These are phyloP conservation scores for Chrysolina oricalcia DNA, from an alignment of 2,888 invertebrate species.

Conservation along the genomic window DNA sequence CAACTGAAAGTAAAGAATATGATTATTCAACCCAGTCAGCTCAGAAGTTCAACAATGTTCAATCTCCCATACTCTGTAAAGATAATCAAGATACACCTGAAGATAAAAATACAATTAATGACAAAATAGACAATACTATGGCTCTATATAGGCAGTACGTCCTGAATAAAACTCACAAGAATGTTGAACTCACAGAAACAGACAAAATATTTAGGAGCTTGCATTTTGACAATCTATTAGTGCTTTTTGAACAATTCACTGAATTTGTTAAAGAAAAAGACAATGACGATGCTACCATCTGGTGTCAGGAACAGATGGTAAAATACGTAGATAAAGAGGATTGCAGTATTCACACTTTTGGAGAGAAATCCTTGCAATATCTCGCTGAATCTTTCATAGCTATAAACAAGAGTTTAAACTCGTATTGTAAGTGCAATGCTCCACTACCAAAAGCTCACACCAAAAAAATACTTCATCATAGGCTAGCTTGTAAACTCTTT, in stretches of 20 bases:
- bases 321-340: constrained; percentile 59
- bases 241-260: constrained; percentile 60
- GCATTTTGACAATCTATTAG: constrained; percentile 57
- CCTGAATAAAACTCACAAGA: constrained; percentile 66
- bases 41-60: constrained; percentile 35
- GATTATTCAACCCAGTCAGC: constrained; percentile 44
- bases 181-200: constrained; percentile 65
- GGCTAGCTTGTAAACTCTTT: constrained; percentile 76
- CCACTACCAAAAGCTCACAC: constrained; percentile 74
- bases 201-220: constrained; percentile 58
- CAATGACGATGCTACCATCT: constrained; percentile 57
- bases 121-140: constrained; percentile 28
- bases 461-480: constrained; percentile 73
- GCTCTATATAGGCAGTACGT: constrained; percentile 68
- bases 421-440: constrained; percentile 76
- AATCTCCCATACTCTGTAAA: not conserved
- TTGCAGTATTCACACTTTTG: constrained; percentile 38
- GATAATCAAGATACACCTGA: constrained; percentile 53
- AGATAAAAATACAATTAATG: constrained; percentile 52
- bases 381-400: constrained; percentile 74
- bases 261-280: constrained; percentile 59
- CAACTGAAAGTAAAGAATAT: not conserved
- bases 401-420: constrained; percentile 74
- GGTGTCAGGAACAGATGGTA: constrained; percentile 68
- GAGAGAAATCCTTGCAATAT: constrained; percentile 63